These are phyloP conservation scores for Platysternon megacephalum DNA, from an alignment of 2,113 vertebrate species.

Conservation along the genomic window DNA sequence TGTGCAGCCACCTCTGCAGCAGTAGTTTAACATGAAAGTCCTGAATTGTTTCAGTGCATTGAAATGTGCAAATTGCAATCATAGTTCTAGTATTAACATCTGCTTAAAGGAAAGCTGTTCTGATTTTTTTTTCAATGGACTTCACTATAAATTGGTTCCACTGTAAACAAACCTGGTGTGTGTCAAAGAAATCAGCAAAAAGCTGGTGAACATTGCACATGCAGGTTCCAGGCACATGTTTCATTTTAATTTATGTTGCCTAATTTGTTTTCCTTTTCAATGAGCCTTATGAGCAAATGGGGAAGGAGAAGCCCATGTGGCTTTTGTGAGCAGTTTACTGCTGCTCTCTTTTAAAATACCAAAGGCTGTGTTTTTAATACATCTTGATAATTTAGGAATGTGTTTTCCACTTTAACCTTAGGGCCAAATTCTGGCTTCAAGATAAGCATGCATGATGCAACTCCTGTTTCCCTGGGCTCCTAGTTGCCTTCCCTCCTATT, in stretches of 20 bases:
- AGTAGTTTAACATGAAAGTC: background rate
- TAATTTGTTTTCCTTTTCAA: background rate
- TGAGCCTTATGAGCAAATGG: rapidly evolving
- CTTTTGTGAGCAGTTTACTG: background rate
- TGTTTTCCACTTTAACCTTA: background rate
- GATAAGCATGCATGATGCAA: background rate
- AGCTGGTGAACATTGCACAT: background rate
- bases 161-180: background rate
- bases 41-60: background rate
- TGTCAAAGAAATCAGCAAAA: background rate
- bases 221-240: background rate
- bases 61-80: background rate
- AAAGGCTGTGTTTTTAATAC: background rate
- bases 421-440: background rate
- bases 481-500: background rate
- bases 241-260: background rate
- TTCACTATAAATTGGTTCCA: background rate
- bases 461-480: background rate
- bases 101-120: background rate
- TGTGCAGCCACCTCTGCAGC: background rate
- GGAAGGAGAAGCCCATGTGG: background rate
- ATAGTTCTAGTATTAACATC: background rate
- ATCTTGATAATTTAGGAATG: background rate
- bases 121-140: background rate
- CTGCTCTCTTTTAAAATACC: background rate